A percentile compares a stretch with the other conserved stretches of the same genome.
These are phyloP conservation scores for Anneissia japonica DNA, from an alignment of 35 echinoderm and acorn worm species.

Conservation along the genomic window DNA sequence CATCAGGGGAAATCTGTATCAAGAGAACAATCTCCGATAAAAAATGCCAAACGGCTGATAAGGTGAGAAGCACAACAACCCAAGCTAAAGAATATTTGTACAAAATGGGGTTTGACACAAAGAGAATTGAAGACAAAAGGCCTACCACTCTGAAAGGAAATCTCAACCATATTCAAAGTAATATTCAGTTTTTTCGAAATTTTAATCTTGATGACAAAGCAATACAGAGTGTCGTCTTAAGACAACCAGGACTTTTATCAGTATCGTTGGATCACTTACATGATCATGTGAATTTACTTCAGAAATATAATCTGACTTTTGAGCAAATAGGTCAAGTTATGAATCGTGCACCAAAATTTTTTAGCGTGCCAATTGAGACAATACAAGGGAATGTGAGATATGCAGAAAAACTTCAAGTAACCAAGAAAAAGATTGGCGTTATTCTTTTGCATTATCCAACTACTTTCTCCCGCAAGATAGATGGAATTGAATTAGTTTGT, in stretches of 20 bases:
- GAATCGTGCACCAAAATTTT: background rate
- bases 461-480: background rate
- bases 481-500: background rate
- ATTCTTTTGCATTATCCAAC: background rate
- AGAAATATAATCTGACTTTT: background rate
- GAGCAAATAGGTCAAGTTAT: background rate
- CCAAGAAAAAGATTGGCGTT: background rate
- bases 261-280: background rate
- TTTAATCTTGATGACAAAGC: background rate
- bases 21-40: background rate
- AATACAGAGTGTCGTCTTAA: background rate
- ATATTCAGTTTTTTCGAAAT: background rate
- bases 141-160: background rate
- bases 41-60: background rate
- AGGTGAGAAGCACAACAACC: background rate
- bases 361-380: background rate
- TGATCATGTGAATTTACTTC: background rate
- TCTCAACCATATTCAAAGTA: background rate
- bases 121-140: background rate
- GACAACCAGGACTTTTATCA: background rate
- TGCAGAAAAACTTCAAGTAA: background rate
- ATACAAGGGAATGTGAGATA: background rate
- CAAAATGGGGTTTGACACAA: background rate
- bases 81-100: background rate
- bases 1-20: too few relatives aligned